A percentile compares a stretch with the other conserved stretches of the same genome.
Conservation (phyloP, 1,140 invertebrate species). For the Rhopalosiphum padi region DNA sequence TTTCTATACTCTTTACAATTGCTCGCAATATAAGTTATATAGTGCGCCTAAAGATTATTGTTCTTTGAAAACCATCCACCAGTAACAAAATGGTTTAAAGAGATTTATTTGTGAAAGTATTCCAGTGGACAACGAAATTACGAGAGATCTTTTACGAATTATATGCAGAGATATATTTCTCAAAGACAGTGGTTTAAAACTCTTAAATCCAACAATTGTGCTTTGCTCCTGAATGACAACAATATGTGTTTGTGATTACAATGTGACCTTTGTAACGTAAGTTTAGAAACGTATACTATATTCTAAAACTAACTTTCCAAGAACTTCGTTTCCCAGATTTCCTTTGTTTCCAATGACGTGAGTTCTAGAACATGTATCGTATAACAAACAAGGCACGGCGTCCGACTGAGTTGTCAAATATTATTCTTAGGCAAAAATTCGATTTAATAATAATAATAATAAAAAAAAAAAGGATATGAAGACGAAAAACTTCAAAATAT, state of each 20-base stretch:
- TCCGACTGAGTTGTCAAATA: background rate
- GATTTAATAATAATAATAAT: conserved; percentile 11
- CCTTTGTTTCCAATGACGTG: background rate
- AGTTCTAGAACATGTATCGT: background rate
- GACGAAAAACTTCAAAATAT: background rate
- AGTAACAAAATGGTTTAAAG: background rate
- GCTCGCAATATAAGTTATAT: background rate
- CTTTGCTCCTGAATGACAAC: background rate
- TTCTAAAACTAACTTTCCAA: background rate
- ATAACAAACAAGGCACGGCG: no score
- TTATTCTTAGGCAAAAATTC: background rate
- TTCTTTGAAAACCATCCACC: background rate
- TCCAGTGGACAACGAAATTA: background rate
- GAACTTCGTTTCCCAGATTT: background rate
- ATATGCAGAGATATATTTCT: background rate
- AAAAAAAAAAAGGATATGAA: background rate
- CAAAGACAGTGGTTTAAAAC: background rate
- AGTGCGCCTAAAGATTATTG: background rate
- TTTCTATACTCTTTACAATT: background rate
- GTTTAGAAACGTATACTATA: background rate
- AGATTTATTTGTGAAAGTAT: background rate
- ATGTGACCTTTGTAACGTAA: background rate
- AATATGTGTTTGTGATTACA: background rate
- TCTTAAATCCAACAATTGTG: background rate
- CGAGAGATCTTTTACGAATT: background rate